phyloP scores from a whole-genome alignment of 64 coral and sea anemone species.

The Montipora efflorescens region DNA sequence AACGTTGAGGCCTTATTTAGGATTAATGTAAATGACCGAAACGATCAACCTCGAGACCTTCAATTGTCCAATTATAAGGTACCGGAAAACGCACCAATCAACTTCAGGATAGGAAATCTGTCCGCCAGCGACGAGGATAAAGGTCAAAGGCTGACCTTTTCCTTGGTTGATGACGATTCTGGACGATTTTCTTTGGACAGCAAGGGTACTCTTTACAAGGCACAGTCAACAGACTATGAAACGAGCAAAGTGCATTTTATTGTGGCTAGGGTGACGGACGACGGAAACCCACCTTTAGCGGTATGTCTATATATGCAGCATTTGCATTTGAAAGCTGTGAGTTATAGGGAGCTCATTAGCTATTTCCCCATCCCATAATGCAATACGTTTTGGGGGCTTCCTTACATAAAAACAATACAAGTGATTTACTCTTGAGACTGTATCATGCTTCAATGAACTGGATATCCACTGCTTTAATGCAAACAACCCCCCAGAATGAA shows the following conservation, averaged over 20 bases:
- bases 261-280: slow-evolving; percentile 58
- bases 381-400: too few species aligned
- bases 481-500: too few species aligned
- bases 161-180: slow-evolving; percentile 68
- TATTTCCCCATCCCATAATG: too few species aligned
- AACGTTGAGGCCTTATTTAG: slow-evolving; percentile 36
- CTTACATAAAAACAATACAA: too few species aligned
- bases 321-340: too few species aligned
- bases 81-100: slow-evolving; percentile 59
- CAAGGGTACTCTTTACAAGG: slow-evolving; percentile 57
- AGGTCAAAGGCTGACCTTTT: slow-evolving; percentile 75
- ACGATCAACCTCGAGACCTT: slow-evolving; percentile 74
- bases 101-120: slow-evolving; percentile 58
- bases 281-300: slow-evolving; percentile 53
- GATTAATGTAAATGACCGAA: slow-evolving; percentile 64
- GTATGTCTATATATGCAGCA: slow-evolving; percentile 5
- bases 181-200: slow-evolving; percentile 73
- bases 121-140: slow-evolving; percentile 71
- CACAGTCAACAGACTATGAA: slow-evolving; percentile 78
- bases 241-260: slow-evolving; percentile 71
- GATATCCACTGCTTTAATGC: too few species aligned
- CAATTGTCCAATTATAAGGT: slow-evolving; percentile 70
- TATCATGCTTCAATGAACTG: too few species aligned
- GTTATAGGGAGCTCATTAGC: too few species aligned
- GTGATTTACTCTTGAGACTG: too few species aligned